These are phyloP conservation scores for Grus americana DNA, from an alignment of 2,113 vertebrate species.

Conservation along the genomic window DNA sequence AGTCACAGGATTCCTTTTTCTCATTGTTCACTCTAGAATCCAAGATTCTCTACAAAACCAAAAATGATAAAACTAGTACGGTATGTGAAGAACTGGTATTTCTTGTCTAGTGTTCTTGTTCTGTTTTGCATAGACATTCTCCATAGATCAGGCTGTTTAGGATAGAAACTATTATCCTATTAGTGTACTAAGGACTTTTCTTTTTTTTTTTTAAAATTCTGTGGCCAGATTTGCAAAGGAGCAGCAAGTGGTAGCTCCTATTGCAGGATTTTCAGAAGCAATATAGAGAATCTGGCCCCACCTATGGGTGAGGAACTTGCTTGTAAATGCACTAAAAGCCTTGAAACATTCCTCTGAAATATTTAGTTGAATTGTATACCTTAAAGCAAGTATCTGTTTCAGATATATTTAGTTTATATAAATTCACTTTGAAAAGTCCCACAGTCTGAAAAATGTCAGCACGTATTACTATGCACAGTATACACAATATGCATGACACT, in stretches of 20 bases:
- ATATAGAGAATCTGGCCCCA: slow-evolving; percentile 45
- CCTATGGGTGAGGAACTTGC: slow-evolving; percentile 10
- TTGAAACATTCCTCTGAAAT: background rate
- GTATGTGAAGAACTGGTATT: background rate
- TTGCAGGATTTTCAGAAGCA: background rate
- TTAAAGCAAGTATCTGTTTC: background rate
- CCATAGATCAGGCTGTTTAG: background rate
- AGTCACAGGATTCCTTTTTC: background rate
- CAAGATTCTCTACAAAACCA: background rate
- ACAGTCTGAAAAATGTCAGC: background rate
- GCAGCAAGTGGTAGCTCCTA: background rate
- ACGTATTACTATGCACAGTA: too few species aligned
- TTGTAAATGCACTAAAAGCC: background rate
- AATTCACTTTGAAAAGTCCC: background rate
- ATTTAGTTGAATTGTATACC: background rate
- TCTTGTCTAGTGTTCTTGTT: background rate
- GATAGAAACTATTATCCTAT: background rate
- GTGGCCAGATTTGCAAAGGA: background rate
- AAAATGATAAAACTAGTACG: background rate
- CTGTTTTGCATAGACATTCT: background rate
- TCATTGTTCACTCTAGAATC: background rate
- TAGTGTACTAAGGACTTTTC: background rate
- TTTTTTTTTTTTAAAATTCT: background rate
- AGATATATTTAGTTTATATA: background rate
- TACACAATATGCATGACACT: background rate